These are phyloP conservation scores for Calycopis cecrops DNA, from an alignment of 1,140 invertebrate genomes.

Conservation along the genomic window DNA sequence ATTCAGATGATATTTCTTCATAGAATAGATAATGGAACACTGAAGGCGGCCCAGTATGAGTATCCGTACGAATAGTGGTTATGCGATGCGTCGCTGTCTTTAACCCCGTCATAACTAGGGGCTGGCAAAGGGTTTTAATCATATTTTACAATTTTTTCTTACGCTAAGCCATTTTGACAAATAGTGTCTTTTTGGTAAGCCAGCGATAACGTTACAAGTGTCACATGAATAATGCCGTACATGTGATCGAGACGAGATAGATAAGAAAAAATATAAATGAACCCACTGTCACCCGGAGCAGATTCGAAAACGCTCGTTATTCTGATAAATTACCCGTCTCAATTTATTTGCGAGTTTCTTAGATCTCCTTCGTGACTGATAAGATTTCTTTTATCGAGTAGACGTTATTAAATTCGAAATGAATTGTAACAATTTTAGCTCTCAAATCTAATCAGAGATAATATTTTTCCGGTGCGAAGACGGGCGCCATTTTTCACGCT, in stretches of 20 bases:
- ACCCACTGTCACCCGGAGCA: slow-evolving; percentile 61
- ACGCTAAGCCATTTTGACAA: slow-evolving; percentile 40
- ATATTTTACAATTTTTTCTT: too few species aligned
- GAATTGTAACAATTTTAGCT: slow-evolving; percentile 35
- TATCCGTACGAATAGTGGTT: too few species aligned
- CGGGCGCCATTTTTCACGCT: neutral
- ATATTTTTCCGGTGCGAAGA: slow-evolving; percentile 12
- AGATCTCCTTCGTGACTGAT: slow-evolving; percentile 27
- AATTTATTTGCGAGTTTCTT: slow-evolving; percentile 42
- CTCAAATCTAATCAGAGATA: slow-evolving; percentile 22
- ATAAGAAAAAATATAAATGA: slow-evolving; percentile 69
- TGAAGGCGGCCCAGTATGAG: too few species aligned
- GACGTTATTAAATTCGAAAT: slow-evolving; percentile 18
- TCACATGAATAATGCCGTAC: slow-evolving; percentile 52
- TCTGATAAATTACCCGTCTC: slow-evolving; percentile 59
- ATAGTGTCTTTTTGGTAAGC: slow-evolving; percentile 50
- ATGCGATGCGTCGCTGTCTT: too few species aligned
- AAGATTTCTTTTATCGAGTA: slow-evolving; percentile 14
- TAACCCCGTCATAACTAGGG: too few species aligned
- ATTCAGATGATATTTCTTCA: too few species aligned
- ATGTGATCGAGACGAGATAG: slow-evolving; percentile 60
- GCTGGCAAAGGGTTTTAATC: too few species aligned
- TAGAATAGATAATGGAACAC: too few species aligned
- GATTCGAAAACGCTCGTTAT: slow-evolving; percentile 66
- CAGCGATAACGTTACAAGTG: slow-evolving; percentile 47